Evolutionary conservation across 1,140 invertebrate species (phyloP).

Genomic region (Cotesia typhae): DNA sequence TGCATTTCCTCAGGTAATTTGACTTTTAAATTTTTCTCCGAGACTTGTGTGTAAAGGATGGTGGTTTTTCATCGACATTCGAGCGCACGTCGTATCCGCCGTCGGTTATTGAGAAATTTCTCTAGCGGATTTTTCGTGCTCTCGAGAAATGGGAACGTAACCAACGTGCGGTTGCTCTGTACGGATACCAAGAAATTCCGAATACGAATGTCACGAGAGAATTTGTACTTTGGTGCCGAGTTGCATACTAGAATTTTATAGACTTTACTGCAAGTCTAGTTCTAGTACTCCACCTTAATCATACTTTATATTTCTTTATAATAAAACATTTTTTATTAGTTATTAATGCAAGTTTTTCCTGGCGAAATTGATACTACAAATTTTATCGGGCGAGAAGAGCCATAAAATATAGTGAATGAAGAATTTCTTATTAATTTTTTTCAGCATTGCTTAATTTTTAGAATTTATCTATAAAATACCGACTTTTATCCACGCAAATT

Average conservation of each 20-base stretch:
- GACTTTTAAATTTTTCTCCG: not conserved
- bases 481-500: no score
- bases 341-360: no score
- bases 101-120: conserved; percentile 33
- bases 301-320: no score
- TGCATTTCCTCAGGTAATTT: not conserved
- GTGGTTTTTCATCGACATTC: conserved; percentile 11
- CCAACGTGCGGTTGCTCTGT: not conserved
- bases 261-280: not conserved
- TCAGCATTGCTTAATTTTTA: no score
- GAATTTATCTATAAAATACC: no score
- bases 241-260: conserved; percentile 8
- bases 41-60: not conserved
- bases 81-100: conserved; percentile 13
- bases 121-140: not conserved
- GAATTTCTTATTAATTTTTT: no score
- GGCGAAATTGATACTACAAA: no score
- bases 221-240: conserved; percentile 15
- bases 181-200: conserved; percentile 19
- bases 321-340: no score
- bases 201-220: conserved; percentile 26
- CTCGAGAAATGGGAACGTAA: conserved; percentile 26
- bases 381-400: no score
- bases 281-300: conserved; percentile 8
- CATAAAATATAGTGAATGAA: no score